phyloP scores from a whole-genome alignment of 2,113 vertebrate genomes.

The Callionymus lyra region DNA sequence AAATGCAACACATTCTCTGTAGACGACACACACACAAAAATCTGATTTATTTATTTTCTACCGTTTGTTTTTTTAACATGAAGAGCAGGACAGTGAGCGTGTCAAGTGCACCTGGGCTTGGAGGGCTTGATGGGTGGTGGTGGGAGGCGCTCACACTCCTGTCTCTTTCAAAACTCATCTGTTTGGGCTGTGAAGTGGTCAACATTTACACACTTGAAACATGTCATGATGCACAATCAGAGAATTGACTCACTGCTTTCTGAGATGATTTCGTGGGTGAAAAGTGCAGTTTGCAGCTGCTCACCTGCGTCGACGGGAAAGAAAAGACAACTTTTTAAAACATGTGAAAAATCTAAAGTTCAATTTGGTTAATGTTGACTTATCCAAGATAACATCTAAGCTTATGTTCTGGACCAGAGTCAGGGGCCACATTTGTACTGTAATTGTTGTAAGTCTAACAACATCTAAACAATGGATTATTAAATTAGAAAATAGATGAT shows the following conservation, averaged over 20 bases:
- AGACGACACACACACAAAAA: neutral
- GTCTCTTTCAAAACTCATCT: slow-evolving; percentile 24
- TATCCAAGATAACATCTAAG: too few relatives aligned
- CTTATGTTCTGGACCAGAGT: too few relatives aligned
- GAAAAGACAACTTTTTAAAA: too few relatives aligned
- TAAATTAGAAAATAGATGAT: too few relatives aligned
- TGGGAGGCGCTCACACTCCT: slow-evolving; percentile 7
- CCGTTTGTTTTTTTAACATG: neutral
- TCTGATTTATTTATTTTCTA: neutral
- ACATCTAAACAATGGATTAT: too few relatives aligned
- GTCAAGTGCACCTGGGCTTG: slow-evolving; percentile 36
- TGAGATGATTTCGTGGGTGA: slow-evolving; percentile 32
- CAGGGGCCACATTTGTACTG: too few relatives aligned
- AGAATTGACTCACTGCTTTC: slow-evolving; percentile 45
- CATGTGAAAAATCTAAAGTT: too few relatives aligned
- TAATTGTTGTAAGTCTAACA: too few relatives aligned
- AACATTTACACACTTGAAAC: neutral
- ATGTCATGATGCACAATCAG: neutral
- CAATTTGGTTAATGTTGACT: too few relatives aligned
- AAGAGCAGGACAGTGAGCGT: neutral
- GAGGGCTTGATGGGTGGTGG: slow-evolving; percentile 4
- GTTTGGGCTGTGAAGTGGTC: slow-evolving; percentile 32
- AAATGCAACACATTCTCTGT: slow-evolving; percentile 23
- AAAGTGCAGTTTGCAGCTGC: slow-evolving; percentile 56
- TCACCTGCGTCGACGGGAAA: slow-evolving; percentile 40